Evolutionary conservation across 2,797 vertebrate genomes (phyloP), one percentile per base, ranked within the genome.

Genomic region (Lerista edwardsae): DNA sequence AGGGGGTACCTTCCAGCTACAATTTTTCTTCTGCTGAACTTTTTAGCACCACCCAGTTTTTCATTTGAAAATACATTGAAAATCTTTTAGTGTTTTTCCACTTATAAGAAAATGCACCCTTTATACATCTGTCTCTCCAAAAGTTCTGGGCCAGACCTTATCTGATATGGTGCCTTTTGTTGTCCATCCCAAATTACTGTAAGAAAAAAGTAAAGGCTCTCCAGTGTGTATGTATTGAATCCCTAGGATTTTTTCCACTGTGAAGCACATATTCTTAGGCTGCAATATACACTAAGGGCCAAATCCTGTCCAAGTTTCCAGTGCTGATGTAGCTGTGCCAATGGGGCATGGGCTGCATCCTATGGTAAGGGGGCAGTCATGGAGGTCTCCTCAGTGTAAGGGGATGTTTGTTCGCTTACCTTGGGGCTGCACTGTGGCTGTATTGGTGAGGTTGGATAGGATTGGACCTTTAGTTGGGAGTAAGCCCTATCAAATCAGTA

Each of bases 101-200:
- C 47, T 9, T 44, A 3, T 80, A 68, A 76, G 79, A 77, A 84
- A 68, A 67, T 9, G 21, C 1, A 27, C 0, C 1, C 65, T 44
- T 2, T 2, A 9, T 80, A 25, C 44, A 34, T 41, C 59, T 19
- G n/a, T n/a, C 1, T 11, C 27, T 5, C 34, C 8, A 64, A 27
- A 61, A 15, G 4, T 71, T 6, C 62, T 29, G 4, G 17, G 15
- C 15, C 85, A 2, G 25, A 74, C 41, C 64, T 0, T 27, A 0
- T 75, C 87, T 0, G 0, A 73, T 84, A 8, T 65, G 86, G 75
- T 44, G 59, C 14, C 27, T 73, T 15, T 80, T 83, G 41, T 68
- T 39, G 9, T 1, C 67, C 25, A 4, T 12, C 27, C 3, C 9
- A 29, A 12, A 1, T 19, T 31, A 23, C 25, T 68, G 6, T n/a